These are phyloP conservation scores for Diacarnus erythraeanus DNA, from an alignment of 37 sponge, comb jelly and placozoan genomes.

Conservation along the genomic window DNA sequence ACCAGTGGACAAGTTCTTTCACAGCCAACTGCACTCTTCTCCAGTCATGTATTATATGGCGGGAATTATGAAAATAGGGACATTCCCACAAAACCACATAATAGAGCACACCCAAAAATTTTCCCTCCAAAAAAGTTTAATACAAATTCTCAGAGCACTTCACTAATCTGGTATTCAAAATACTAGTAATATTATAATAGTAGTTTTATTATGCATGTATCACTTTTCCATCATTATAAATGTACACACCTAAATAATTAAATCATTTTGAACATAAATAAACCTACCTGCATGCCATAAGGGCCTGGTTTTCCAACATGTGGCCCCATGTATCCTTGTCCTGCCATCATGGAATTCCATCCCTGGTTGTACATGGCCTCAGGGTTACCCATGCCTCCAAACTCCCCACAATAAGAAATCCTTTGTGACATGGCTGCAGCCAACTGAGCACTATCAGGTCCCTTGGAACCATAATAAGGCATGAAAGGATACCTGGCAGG, in stretches of 20 bases:
- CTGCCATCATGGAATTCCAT: slow-evolving; percentile 16
- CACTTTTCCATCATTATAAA: not conserved
- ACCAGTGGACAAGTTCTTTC: too few species aligned
- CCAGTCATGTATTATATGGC: too few species aligned
- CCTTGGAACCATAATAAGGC: slow-evolving; percentile 34
- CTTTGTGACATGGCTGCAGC: slow-evolving; percentile 3
- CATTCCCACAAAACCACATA: slow-evolving; percentile 1
- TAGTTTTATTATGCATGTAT: too few species aligned
- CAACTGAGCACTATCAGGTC: slow-evolving; percentile 21
- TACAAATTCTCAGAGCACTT: not conserved
- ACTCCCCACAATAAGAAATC: slow-evolving; percentile 30
- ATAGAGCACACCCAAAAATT: slow-evolving; percentile 41
- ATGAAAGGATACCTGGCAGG: slow-evolving; percentile 29
- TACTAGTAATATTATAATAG: too few species aligned
- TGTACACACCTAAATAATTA: not conserved
- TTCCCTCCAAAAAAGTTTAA: slow-evolving; percentile 3
- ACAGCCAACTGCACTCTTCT: too few species aligned
- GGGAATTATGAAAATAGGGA: slow-evolving; percentile 25
- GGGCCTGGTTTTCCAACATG: not conserved
- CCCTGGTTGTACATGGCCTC: slow-evolving; percentile 31
- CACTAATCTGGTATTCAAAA: too few species aligned
- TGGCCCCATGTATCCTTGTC: slow-evolving; percentile 14
- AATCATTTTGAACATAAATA: not conserved
- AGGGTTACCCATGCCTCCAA: slow-evolving; percentile 6
- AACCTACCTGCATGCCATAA: slow-evolving; percentile 31